Evolutionary conservation across 1,140 invertebrate species (phyloP).

Genomic region (Drosophila auraria): DNA sequence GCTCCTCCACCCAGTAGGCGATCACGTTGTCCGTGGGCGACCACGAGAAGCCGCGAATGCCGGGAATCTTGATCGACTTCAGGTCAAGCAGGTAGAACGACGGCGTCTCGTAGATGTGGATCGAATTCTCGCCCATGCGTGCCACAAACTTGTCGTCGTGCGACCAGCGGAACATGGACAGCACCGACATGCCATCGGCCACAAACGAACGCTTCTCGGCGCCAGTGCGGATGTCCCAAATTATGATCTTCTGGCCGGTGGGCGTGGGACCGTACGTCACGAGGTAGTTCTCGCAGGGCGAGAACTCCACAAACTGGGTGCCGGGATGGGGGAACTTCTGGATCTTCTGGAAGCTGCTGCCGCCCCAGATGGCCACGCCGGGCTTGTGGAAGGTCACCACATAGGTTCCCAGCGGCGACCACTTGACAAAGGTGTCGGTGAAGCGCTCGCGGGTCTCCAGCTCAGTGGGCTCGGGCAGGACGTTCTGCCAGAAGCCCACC

Average conservation of each 20-base stretch:
- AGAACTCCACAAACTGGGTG: constrained; percentile 98
- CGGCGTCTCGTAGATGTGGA: constrained; percentile 98
- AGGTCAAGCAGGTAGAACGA: constrained; percentile 97
- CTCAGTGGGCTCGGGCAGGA: constrained; percentile 93
- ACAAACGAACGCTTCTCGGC: constrained; percentile 96
- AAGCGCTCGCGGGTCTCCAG: constrained; percentile 91
- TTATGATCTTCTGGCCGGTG: constrained; percentile 91
- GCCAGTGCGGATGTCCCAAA: constrained; percentile 98
- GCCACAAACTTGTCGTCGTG: constrained; percentile 99
- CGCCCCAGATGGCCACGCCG: constrained; percentile 98
- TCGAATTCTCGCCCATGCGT: constrained; percentile 92
- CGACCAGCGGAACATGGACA: constrained; percentile 99
- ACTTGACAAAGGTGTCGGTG: constrained; percentile 95
- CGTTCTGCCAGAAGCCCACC: constrained; percentile 96
- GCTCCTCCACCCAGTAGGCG: constrained; percentile 99
- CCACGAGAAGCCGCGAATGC: constrained; percentile 98
- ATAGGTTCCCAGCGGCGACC: constrained; percentile 99
- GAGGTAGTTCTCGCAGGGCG: constrained; percentile 98
- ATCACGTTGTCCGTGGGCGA: constrained; percentile 98
- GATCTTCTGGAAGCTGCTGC: constrained; percentile 96
- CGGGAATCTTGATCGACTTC: constrained; percentile 96
- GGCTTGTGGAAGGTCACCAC: constrained; percentile 97
- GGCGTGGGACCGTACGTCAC: constrained; percentile 94
- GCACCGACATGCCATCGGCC: constrained; percentile 91
- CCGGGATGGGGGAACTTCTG: constrained; percentile 95